Evolutionary conservation across 2,113 vertebrate species (phyloP).

Genomic region (Periophthalmus modestus): DNA sequence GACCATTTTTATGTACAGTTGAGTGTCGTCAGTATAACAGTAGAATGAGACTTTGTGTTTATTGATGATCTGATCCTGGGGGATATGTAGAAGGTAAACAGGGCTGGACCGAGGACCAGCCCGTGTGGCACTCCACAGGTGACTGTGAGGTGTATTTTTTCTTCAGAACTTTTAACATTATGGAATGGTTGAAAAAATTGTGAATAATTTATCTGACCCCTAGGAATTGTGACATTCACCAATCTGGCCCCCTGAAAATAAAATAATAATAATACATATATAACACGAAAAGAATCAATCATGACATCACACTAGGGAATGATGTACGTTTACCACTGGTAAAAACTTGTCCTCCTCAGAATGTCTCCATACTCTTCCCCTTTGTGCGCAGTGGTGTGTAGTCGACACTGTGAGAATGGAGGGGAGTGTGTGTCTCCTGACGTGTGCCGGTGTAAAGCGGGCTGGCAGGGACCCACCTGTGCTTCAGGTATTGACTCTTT

Average conservation of each 20-base stretch:
- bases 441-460: conserved; percentile 82
- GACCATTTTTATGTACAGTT: background rate
- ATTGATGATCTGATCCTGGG: background rate
- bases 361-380: conserved; percentile 6
- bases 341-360: no score
- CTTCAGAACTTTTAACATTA: no score
- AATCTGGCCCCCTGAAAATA: no score
- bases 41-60: background rate
- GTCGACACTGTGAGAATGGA: conserved; percentile 90
- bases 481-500: conserved; percentile 77
- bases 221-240: no score
- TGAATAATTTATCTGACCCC: no score
- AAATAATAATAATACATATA: no score
- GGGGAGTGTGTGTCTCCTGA: conserved; percentile 86
- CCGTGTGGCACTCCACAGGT: no score
- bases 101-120: background rate
- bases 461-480: conserved; percentile 88
- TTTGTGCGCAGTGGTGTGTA: conserved; percentile 86
- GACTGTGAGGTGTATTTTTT: no score
- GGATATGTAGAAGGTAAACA: background rate
- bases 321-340: no score
- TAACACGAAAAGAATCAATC: no score
- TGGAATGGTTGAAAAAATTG: no score
- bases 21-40: background rate
- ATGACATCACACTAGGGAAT: no score